These are phyloP conservation scores for Myopa testacea DNA, from an alignment of 2,888 invertebrate species.

Conservation along the genomic window DNA sequence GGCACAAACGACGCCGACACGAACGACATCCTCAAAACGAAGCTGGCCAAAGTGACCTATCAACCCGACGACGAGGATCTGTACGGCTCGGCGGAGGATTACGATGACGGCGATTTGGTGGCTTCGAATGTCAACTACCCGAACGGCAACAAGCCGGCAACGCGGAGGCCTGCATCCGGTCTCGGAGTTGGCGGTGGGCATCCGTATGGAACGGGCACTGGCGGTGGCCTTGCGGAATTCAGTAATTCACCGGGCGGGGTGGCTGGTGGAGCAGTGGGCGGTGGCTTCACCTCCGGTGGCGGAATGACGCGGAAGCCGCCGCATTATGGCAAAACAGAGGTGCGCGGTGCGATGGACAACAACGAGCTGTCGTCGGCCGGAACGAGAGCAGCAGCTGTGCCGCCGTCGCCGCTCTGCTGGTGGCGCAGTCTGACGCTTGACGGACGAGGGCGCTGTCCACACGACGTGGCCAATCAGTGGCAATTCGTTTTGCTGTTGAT, in stretches of 20 bases:
- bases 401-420: constrained; percentile 33
- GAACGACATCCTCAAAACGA: constrained; percentile 68
- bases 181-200: constrained; percentile 41
- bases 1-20: constrained; percentile 64
- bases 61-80: constrained; percentile 75
- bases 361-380: constrained; percentile 59
- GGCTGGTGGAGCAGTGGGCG: constrained; percentile 18
- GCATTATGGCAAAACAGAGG: constrained; percentile 60
- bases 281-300: constrained; percentile 47
- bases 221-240: constrained; percentile 46
- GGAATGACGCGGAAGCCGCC: constrained; percentile 65
- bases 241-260: constrained; percentile 34
- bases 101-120: constrained; percentile 71
- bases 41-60: constrained; percentile 67
- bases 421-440: constrained; percentile 28
- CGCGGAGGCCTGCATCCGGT: constrained; percentile 58
- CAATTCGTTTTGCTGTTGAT: constrained; percentile 58
- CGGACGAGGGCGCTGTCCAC: background rate
- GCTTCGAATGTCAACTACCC: constrained; percentile 63
- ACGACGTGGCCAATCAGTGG: constrained; percentile 42
- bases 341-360: constrained; percentile 61
- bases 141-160: constrained; percentile 62
- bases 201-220: constrained; percentile 41
- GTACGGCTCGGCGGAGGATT: constrained; percentile 79
- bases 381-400: constrained; percentile 36